These are phyloP conservation scores for Zhuqinia jingwanae DNA, from an alignment of 2,888 invertebrate genomes.

Conservation along the genomic window DNA sequence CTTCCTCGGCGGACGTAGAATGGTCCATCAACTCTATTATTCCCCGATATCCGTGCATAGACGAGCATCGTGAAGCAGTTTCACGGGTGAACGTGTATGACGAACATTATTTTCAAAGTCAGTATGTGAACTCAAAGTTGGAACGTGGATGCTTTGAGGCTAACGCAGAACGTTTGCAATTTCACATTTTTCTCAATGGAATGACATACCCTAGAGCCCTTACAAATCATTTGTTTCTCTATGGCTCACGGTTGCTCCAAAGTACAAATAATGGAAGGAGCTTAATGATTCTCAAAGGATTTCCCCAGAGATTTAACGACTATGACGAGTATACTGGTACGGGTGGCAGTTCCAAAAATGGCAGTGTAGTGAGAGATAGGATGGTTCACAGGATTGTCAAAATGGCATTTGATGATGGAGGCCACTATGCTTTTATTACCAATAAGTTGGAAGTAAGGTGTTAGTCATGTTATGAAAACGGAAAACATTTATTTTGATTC, in stretches of 20 bases:
- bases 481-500: too few relatives aligned
- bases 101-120: slow-evolving; percentile 7
- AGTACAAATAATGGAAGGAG: slow-evolving; percentile 70
- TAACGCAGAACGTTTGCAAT: neutral
- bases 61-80: slow-evolving; percentile 61
- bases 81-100: slow-evolving; percentile 10
- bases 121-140: neutral
- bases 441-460: slow-evolving; percentile 68
- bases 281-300: slow-evolving; percentile 61
- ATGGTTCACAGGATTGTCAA: slow-evolving; percentile 66
- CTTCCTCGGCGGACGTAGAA: neutral
- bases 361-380: too few relatives aligned
- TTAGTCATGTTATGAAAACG: too few relatives aligned
- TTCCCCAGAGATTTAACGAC: slow-evolving; percentile 42
- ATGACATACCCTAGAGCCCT: slow-evolving; percentile 71
- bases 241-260: slow-evolving; percentile 72
- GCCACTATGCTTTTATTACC: slow-evolving; percentile 75
- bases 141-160: neutral
- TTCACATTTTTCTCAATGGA: slow-evolving; percentile 63
- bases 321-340: neutral
- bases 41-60: slow-evolving; percentile 69
- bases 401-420: slow-evolving; percentile 73
- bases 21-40: slow-evolving; percentile 68
- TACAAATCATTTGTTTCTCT: slow-evolving; percentile 71
- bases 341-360: neutral